Conservation (phyloP, 1,140 invertebrate species). For the Glomeris maerens region DNA sequence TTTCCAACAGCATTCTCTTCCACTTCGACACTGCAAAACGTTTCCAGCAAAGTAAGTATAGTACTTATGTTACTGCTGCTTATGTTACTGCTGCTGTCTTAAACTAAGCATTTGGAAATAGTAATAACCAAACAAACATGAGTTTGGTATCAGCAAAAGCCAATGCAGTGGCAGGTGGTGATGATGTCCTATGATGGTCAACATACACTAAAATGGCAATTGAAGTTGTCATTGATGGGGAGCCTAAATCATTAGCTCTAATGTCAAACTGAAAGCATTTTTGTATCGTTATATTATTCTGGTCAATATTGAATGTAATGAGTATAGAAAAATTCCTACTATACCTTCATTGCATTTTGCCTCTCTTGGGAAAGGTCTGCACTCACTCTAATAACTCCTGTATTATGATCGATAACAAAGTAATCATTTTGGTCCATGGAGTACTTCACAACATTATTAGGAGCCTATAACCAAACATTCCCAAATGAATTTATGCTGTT, state of each 20-base stretch:
- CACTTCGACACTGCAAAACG: constrained; percentile 6
- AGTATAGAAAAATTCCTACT: not conserved
- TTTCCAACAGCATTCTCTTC: constrained; percentile 9
- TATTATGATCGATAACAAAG: not conserved
- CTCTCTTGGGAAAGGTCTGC: not conserved
- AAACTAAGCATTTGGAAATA: no score
- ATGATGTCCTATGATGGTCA: not conserved
- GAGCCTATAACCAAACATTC: constrained; percentile 1
- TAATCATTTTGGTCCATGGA: not conserved
- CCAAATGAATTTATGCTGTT: no score
- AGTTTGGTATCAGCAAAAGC: not conserved
- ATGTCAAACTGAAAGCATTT: not conserved
- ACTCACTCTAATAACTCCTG: not conserved
- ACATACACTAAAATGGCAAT: not conserved
- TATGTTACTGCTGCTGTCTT: no score
- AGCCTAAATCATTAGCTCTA: not conserved
- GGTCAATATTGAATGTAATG: not conserved
- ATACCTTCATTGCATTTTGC: not conserved
- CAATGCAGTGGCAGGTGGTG: not conserved
- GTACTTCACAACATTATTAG: not conserved
- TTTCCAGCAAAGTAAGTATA: not conserved
- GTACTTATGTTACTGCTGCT: not conserved
- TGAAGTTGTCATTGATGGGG: not conserved
- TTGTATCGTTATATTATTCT: not conserved
- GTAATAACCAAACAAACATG: no score